Percentiles rank a stretch among this genome's conserved stretches.
These are phyloP conservation scores for Helleia helle DNA, from an alignment of 2,888 invertebrate species.

Conservation along the genomic window DNA sequence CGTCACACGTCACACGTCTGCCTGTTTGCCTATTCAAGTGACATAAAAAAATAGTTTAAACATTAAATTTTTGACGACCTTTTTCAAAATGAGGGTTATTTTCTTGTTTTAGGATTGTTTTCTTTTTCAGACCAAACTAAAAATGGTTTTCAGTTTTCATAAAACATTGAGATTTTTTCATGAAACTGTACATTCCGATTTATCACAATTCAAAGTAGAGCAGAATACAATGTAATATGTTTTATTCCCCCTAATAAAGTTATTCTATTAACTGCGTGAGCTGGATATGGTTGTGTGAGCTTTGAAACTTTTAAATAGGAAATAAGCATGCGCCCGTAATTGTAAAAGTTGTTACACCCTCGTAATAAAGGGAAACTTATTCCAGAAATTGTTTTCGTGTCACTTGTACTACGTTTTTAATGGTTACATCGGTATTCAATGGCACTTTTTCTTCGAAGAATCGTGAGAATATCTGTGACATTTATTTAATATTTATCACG, in stretches of 20 bases:
- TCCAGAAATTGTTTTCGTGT: conserved; percentile 1
- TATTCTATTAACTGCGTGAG: background rate
- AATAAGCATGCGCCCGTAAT: conserved; percentile 4
- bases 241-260: background rate
- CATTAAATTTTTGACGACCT: too few relatives aligned
- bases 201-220: too few relatives aligned
- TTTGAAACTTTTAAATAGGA: conserved; percentile 6
- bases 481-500: conserved; percentile 2
- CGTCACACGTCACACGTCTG: too few relatives aligned
- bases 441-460: conserved; percentile 3
- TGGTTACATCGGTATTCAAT: conserved; percentile 6
- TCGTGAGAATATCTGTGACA: conserved; percentile 1
- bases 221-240: too few relatives aligned
- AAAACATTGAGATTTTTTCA: too few relatives aligned
- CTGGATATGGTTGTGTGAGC: background rate
- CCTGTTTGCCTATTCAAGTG: too few relatives aligned
- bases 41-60: too few relatives aligned
- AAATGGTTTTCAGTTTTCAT: too few relatives aligned
- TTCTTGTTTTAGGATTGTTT: too few relatives aligned
- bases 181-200: too few relatives aligned
- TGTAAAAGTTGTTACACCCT: conserved; percentile 6
- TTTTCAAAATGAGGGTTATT: too few relatives aligned
- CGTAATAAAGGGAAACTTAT: background rate
- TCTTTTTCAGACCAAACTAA: too few relatives aligned
- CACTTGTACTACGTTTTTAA: background rate